Evolutionary conservation across 2,888 invertebrate genomes (phyloP).

Genomic region (Pardosa pseudoannulata): DNA sequence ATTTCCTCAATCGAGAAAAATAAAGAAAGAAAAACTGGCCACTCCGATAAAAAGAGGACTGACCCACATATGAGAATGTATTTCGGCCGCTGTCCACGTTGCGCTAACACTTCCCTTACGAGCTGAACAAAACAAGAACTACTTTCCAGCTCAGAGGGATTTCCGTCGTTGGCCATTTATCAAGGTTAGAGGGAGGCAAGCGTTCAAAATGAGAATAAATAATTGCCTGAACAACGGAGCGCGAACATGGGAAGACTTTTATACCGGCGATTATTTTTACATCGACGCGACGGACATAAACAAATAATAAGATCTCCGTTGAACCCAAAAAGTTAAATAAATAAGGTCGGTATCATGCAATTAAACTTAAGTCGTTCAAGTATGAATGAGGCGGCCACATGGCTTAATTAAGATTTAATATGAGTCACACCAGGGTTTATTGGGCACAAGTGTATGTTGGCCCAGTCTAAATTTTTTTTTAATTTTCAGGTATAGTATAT

Average conservation of each 20-base stretch:
- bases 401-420: too few species aligned
- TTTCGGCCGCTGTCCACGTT: conserved; percentile 12
- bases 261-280: neutral
- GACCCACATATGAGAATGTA: neutral
- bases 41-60: neutral
- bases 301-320: too few species aligned
- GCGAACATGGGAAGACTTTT: neutral
- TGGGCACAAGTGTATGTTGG: too few species aligned
- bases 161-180: neutral
- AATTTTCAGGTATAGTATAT: too few species aligned
- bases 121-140: neutral
- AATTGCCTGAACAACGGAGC: neutral
- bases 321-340: too few species aligned
- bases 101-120: neutral
- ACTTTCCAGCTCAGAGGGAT: neutral
- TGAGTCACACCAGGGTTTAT: too few species aligned
- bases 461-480: too few species aligned
- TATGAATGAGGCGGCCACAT: too few species aligned
- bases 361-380: too few species aligned
- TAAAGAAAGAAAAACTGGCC: neutral
- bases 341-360: too few species aligned
- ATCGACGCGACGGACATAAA: too few species aligned
- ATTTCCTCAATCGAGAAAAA: neutral
- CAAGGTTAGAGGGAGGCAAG: neutral
- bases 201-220: conserved; percentile 1